These are phyloP conservation scores for Capromys pilorides DNA, from an alignment of 2,797 vertebrate genomes.

Conservation along the genomic window DNA sequence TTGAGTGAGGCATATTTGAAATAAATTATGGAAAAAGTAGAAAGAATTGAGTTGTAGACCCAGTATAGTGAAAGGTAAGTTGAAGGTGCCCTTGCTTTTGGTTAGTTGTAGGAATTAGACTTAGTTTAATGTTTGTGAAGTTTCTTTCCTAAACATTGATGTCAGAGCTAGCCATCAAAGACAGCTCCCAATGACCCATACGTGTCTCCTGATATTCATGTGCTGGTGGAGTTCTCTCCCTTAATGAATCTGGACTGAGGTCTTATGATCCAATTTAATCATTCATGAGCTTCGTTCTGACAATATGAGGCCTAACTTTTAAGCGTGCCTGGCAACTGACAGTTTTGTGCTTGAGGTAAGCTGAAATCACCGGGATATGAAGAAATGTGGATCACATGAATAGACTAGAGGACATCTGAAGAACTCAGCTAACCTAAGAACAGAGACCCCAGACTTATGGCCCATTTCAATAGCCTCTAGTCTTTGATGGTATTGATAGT, in stretches of 20 bases:
- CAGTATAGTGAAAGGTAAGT: constrained; percentile 50
- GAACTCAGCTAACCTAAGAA: not conserved
- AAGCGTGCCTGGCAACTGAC: constrained; percentile 45
- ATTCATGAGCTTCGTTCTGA: not conserved
- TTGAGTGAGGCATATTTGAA: constrained; percentile 51
- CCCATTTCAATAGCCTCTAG: not conserved
- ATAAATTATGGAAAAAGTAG: constrained; percentile 60
- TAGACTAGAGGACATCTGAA: not conserved
- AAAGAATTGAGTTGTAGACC: constrained; percentile 42
- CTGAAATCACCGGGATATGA: constrained; percentile 40
- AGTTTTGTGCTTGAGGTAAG: constrained; percentile 45
- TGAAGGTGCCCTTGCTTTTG: constrained; percentile 56
- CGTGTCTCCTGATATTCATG: not conserved
- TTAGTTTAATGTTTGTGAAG: constrained; percentile 59
- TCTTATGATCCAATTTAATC: constrained; percentile 44
- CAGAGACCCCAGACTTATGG: not conserved
- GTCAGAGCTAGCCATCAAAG: constrained; percentile 50
- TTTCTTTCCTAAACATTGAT: constrained; percentile 61
- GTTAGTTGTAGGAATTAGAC: constrained; percentile 65
- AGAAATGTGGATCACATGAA: not conserved
- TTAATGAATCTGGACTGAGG: not conserved
- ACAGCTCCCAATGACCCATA: not conserved
- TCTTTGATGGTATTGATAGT: not conserved
- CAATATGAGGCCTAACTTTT: constrained; percentile 6
- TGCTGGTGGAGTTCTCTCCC: not conserved